Conservation (phyloP, 2,113 vertebrate genomes). For the Aplodontia rufa region DNA sequence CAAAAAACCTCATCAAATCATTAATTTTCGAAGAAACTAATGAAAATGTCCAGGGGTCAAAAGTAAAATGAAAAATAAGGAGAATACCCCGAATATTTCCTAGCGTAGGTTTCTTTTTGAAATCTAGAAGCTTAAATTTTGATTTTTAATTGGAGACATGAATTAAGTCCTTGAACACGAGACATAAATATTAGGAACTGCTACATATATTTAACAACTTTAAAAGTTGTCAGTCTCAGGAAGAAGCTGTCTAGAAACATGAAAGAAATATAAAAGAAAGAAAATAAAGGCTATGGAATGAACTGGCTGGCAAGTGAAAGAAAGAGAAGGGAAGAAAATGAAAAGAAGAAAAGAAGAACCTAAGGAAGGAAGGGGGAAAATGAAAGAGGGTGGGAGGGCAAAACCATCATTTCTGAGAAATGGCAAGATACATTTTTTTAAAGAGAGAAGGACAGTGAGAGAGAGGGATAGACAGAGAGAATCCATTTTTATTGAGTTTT, state of each 20-base stretch:
- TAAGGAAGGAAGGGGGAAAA: too few relatives aligned
- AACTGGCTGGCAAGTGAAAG: background rate
- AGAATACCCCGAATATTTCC: background rate
- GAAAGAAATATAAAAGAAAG: background rate
- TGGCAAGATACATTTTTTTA: background rate
- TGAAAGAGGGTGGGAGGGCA: too few relatives aligned
- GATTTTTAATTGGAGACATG: background rate
- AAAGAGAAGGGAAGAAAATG: background rate
- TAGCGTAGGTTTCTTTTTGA: background rate
- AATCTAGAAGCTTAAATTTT: background rate
- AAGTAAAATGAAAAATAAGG: background rate
- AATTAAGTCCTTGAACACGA: background rate
- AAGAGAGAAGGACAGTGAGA: too few relatives aligned
- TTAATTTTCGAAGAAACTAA: background rate
- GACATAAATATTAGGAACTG: background rate
- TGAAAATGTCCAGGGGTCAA: background rate
- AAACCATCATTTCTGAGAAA: background rate
- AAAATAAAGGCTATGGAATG: background rate
- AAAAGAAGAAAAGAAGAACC: too few relatives aligned
- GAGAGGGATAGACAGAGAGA: too few relatives aligned
- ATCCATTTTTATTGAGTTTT: too few relatives aligned
- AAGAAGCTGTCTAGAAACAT: background rate
- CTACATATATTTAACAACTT: background rate
- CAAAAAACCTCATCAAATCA: background rate
- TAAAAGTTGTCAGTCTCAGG: background rate